phyloP scores from a whole-genome alignment of 2,888 invertebrate species.

The Mythimna vitellina region DNA sequence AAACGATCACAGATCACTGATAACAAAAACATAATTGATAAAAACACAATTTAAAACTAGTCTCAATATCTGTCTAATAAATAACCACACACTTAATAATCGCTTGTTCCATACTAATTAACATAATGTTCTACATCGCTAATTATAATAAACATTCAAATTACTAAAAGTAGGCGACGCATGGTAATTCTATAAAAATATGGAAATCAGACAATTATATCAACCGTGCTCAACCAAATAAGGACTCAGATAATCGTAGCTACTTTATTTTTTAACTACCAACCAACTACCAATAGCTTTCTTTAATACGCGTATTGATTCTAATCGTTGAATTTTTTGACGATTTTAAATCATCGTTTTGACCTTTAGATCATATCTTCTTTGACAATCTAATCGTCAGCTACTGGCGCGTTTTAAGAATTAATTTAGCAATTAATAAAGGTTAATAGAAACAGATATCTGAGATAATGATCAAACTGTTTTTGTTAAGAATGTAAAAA shows the following conservation, averaged over 20 bases:
- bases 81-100: slow-evolving; percentile 32
- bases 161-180: slow-evolving; percentile 20
- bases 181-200: slow-evolving; percentile 31
- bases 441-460: slow-evolving; percentile 46
- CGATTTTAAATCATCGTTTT: slow-evolving; percentile 23
- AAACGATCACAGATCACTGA: slow-evolving; percentile 3
- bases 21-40: slow-evolving; percentile 16
- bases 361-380: slow-evolving; percentile 47
- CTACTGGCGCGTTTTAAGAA: slow-evolving; percentile 34
- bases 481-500: slow-evolving; percentile 4
- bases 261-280: slow-evolving; percentile 12
- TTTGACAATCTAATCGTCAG: slow-evolving; percentile 39
- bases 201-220: slow-evolving; percentile 34
- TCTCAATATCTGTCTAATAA: slow-evolving; percentile 22
- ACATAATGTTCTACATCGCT: slow-evolving; percentile 41
- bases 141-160: slow-evolving; percentile 54
- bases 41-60: slow-evolving; percentile 16
- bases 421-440: slow-evolving; percentile 45
- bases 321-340: slow-evolving; percentile 23
- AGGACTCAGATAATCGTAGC: slow-evolving; percentile 8
- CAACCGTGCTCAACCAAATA: slow-evolving; percentile 12
- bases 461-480: slow-evolving; percentile 8
- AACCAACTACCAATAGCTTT: slow-evolving; percentile 37
- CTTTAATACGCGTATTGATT: slow-evolving; percentile 31
- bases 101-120: slow-evolving; percentile 47